Percentiles rank a stretch among this genome's conserved stretches.
phyloP scores from a whole-genome alignment of 2,888 invertebrate genomes.

The Neocrepidodera transversa region DNA sequence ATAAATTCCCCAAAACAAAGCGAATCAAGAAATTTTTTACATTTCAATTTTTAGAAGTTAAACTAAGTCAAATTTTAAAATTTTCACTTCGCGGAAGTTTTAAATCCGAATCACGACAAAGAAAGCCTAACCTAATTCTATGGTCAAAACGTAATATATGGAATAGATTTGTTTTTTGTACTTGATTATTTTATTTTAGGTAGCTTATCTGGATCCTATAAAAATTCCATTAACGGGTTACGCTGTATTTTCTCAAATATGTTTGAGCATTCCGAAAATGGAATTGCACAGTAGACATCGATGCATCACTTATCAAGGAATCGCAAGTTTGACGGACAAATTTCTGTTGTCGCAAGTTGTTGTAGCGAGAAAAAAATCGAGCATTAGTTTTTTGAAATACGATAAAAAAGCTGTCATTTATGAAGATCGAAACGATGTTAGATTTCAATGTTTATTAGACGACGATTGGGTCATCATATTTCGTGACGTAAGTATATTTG shows the following conservation, averaged over 20 bases:
- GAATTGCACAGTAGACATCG: constrained; percentile 51
- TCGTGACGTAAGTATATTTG: constrained; percentile 5
- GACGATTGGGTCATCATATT: constrained; percentile 40
- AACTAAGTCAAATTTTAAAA: too few species aligned
- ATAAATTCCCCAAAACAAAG: too few species aligned
- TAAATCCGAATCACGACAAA: too few species aligned
- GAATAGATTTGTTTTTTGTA: too few species aligned
- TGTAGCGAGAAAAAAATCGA: too few species aligned
- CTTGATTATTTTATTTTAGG: constrained; percentile 59
- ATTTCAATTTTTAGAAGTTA: too few species aligned
- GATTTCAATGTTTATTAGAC: constrained; percentile 18
- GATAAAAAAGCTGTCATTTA: too few species aligned
- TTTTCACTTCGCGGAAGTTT: too few species aligned
- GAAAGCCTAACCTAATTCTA: too few species aligned
- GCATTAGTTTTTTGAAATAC: too few species aligned
- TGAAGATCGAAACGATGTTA: constrained; percentile 21
- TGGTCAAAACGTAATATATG: too few species aligned
- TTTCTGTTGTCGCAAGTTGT: constrained; percentile 25
- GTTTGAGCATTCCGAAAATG: constrained; percentile 62
- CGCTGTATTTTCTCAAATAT: constrained; percentile 68
- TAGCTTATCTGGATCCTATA: constrained; percentile 65
- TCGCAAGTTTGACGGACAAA: constrained; percentile 36
- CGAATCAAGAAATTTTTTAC: too few species aligned
- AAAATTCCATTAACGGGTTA: constrained; percentile 65
- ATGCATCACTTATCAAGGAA: constrained; percentile 38